phyloP scores from a whole-genome alignment of 30 jellyfish, hydroid and myxozoan genomes.

The Euphysa ruthae region DNA sequence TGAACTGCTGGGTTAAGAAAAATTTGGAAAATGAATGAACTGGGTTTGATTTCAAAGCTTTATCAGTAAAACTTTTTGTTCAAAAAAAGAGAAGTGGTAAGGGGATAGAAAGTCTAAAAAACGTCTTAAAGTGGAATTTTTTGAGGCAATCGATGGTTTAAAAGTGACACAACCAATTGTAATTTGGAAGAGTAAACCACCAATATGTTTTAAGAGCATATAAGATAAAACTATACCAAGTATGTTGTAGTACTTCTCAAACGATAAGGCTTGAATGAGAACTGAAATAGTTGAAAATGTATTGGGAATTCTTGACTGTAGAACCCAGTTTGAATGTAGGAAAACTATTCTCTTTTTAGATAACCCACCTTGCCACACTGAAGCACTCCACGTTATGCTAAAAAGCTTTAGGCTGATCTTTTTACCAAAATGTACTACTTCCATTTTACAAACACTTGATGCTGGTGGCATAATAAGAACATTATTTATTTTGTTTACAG shows the following conservation, averaged over 20 bases:
- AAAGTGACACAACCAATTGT: slow-evolving; percentile 12
- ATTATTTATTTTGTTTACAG: not conserved
- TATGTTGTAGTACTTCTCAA: slow-evolving; percentile 21
- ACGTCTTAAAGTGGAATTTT: not conserved
- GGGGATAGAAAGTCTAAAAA: too few species aligned
- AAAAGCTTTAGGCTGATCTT: slow-evolving; percentile 17
- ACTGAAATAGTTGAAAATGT: slow-evolving; percentile 28
- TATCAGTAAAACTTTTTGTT: too few species aligned
- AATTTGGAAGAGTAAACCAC: slow-evolving; percentile 22
- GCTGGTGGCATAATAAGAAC: slow-evolving; percentile 42
- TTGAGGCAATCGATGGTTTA: not conserved
- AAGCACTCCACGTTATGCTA: slow-evolving; percentile 1
- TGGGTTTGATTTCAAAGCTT: too few species aligned
- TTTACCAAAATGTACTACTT: slow-evolving; percentile 40
- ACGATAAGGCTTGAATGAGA: slow-evolving; percentile 45
- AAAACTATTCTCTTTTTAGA: slow-evolving; percentile 26
- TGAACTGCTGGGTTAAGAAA: not conserved
- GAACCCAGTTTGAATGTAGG: not conserved
- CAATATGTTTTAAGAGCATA: slow-evolving; percentile 35
- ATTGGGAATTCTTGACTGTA: slow-evolving; percentile 8
- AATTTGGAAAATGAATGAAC: not conserved
- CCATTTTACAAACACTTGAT: slow-evolving; percentile 34
- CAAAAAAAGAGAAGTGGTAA: not conserved
- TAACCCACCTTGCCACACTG: slow-evolving; percentile 62
- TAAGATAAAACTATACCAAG: slow-evolving; percentile 10